phyloP scores from a whole-genome alignment of 2,797 vertebrate genomes.

The Furcifer pardalis region DNA sequence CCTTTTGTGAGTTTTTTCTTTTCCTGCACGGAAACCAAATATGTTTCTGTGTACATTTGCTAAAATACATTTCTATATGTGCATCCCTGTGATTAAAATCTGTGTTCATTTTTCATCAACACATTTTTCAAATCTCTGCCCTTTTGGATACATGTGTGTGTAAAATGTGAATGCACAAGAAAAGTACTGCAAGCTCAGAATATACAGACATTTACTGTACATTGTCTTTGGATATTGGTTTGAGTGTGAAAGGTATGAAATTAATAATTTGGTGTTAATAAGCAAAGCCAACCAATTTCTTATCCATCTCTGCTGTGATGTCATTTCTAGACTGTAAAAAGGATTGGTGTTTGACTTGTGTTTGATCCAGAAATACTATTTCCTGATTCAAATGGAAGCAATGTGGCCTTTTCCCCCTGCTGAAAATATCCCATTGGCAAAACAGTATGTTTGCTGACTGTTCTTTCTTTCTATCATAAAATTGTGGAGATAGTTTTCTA shows the following conservation, averaged over 20 bases:
- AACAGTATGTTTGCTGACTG: too few relatives aligned
- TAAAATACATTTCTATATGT: background rate
- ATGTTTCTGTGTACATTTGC: background rate
- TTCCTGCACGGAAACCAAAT: background rate
- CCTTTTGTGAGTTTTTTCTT: background rate
- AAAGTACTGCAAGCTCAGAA: background rate
- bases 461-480: too few relatives aligned
- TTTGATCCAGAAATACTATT: too few relatives aligned
- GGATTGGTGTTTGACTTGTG: too few relatives aligned
- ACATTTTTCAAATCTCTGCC: background rate
- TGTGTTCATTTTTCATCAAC: background rate
- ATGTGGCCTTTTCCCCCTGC: too few relatives aligned
- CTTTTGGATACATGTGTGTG: background rate
- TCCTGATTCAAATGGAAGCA: too few relatives aligned
- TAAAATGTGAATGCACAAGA: background rate
- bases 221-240: background rate
- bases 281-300: too few relatives aligned
- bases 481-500: too few relatives aligned
- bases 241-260: background rate
- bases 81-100: background rate
- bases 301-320: too few relatives aligned
- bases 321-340: too few relatives aligned
- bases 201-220: background rate
- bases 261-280: background rate
- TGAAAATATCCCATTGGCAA: too few relatives aligned